These are phyloP conservation scores for Microctonus brassicae DNA, from an alignment of 2,888 invertebrate species.

Conservation along the genomic window DNA sequence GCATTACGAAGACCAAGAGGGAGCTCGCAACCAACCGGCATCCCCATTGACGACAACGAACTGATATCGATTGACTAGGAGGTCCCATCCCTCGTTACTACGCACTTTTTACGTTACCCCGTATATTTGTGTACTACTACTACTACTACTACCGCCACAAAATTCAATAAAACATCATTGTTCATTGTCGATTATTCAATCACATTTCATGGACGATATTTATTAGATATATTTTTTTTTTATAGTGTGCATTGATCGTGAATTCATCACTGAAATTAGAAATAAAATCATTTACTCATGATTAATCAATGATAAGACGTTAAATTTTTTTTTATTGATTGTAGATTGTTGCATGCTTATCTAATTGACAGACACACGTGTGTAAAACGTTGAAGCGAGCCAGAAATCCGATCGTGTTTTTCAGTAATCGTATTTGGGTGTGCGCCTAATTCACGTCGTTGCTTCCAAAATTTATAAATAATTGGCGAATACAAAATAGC, in stretches of 20 bases:
- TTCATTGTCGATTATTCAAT: not conserved
- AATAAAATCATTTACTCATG: not conserved
- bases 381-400: not conserved
- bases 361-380: not conserved
- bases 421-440: slow-evolving; percentile 4
- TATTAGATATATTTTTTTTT: not conserved
- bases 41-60: slow-evolving; percentile 39
- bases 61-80: slow-evolving; percentile 36
- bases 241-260: not conserved
- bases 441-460: slow-evolving; percentile 2
- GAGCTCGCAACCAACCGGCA: slow-evolving; percentile 44
- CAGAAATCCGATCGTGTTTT: slow-evolving; percentile 1
- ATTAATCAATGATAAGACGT: not conserved
- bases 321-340: not conserved
- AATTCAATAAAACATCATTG: not conserved
- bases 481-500: not conserved
- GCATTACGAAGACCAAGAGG: slow-evolving; percentile 42
- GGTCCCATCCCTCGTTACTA: slow-evolving; percentile 33
- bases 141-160: too few species aligned
- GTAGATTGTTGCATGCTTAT: not conserved
- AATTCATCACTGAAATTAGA: not conserved
- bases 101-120: not conserved
- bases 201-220: not conserved
- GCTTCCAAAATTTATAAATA: slow-evolving; percentile 21
- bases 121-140: not conserved